phyloP scores from a whole-genome alignment of 2,113 vertebrate species.

The Xenus cinereus region DNA sequence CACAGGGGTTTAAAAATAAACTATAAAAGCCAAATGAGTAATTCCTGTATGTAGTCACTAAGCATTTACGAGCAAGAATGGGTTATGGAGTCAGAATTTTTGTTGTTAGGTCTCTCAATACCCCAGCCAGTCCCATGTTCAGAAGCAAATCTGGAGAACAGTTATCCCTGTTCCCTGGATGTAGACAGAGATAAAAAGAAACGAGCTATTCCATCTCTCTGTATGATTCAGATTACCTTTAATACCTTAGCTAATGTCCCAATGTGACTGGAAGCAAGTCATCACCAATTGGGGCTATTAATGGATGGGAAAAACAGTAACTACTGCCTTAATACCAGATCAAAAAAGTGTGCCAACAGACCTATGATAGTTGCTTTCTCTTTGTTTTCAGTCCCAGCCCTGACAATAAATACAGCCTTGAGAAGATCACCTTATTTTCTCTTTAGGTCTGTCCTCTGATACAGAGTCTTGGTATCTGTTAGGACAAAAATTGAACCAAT shows the following conservation, averaged over 20 bases:
- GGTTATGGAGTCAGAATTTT: background rate
- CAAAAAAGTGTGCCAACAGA: background rate
- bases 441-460: background rate
- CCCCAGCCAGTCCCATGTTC: background rate
- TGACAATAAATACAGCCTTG: background rate
- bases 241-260: background rate
- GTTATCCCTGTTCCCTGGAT: background rate
- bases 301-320: background rate
- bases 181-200: background rate
- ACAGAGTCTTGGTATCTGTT: background rate
- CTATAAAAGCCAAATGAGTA: background rate
- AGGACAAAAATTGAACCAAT: accelerated
- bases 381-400: background rate
- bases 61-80: background rate
- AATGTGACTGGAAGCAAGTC: background rate
- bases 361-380: background rate
- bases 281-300: background rate
- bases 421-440: background rate
- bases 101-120: background rate
- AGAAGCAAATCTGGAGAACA: background rate
- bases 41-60: background rate
- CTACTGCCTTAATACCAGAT: background rate
- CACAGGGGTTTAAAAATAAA: background rate
- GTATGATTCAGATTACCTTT: background rate
- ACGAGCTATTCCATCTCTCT: background rate